Conservation (phyloP, 2,888 invertebrate species). For the Lithosia quadra region DNA sequence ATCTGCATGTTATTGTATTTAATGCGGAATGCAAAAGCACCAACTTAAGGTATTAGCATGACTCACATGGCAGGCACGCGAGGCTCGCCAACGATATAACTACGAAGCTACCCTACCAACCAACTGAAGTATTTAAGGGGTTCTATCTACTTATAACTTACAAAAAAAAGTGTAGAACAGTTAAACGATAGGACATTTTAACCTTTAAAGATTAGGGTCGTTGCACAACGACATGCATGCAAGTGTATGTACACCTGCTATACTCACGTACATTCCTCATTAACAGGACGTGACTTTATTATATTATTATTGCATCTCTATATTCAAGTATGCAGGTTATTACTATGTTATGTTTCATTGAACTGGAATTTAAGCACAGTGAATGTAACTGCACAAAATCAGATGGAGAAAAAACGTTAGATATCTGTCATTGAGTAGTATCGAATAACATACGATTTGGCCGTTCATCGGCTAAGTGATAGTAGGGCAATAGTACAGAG, state of each 20-base stretch:
- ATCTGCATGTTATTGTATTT: conserved; percentile 43
- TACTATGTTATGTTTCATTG: conserved; percentile 16
- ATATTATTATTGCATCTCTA: conserved; percentile 57
- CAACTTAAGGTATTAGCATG: conserved; percentile 71
- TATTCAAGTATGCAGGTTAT: conserved; percentile 21
- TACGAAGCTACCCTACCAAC: conserved; percentile 58
- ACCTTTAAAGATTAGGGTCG: conserved; percentile 34
- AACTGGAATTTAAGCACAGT: conserved; percentile 10
- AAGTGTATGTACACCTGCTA: conserved; percentile 57
- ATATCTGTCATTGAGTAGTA: conserved; percentile 42
- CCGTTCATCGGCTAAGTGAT: conserved; percentile 72
- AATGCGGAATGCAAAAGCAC: conserved; percentile 76
- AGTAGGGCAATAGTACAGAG: conserved; percentile 75
- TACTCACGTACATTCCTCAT: conserved; percentile 53
- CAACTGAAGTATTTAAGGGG: conserved; percentile 43
- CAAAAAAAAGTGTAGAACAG: conserved; percentile 21
- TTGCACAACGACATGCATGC: conserved; percentile 40
- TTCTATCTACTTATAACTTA: conserved; percentile 14
- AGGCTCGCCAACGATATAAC: conserved; percentile 61
- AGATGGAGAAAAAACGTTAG: conserved; percentile 31
- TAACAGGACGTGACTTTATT: conserved; percentile 60
- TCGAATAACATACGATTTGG: conserved; percentile 60
- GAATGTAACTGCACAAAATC: conserved; percentile 27
- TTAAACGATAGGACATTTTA: conserved; percentile 15
- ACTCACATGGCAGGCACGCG: conserved; percentile 79